phyloP scores from a whole-genome alignment of 2,797 vertebrate genomes.

The Orientallactaga sibirica region DNA sequence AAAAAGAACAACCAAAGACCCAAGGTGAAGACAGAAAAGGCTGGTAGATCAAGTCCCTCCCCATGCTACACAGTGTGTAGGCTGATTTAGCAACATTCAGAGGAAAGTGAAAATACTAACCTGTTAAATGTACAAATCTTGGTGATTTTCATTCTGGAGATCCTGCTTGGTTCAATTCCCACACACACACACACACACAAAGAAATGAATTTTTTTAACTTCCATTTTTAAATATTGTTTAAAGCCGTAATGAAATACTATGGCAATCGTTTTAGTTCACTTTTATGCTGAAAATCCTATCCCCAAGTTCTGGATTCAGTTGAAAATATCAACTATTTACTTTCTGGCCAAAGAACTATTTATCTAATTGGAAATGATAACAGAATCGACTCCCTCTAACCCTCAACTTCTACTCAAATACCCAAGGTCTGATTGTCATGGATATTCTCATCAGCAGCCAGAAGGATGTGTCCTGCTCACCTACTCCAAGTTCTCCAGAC shows the following conservation, averaged over 20 bases:
- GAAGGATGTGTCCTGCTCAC: background rate
- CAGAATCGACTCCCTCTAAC: background rate
- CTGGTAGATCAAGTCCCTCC: background rate
- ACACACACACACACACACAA: too few relatives aligned
- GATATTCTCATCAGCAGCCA: background rate
- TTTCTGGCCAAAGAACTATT: background rate
- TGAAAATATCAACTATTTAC: background rate
- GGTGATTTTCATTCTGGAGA: background rate
- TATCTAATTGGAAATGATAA: background rate
- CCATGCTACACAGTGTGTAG: background rate
- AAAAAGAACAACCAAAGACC: too few relatives aligned
- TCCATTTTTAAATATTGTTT: conserved; percentile 26
- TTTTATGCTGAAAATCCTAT: conserved; percentile 42
- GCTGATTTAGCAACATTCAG: conserved; percentile 11
- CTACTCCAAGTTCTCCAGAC: background rate
- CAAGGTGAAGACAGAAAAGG: too few relatives aligned
- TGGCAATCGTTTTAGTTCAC: conserved; percentile 40
- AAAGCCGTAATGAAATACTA: background rate
- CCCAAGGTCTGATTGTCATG: background rate
- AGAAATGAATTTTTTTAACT: conserved; percentile 1
- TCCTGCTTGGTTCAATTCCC: too few relatives aligned
- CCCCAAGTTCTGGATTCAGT: conserved; percentile 46
- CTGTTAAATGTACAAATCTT: conserved; percentile 15
- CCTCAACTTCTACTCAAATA: background rate
- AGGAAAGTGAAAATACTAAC: background rate